Conservation (phyloP, 2,888 invertebrate genomes). For the Clostera curtula region DNA sequence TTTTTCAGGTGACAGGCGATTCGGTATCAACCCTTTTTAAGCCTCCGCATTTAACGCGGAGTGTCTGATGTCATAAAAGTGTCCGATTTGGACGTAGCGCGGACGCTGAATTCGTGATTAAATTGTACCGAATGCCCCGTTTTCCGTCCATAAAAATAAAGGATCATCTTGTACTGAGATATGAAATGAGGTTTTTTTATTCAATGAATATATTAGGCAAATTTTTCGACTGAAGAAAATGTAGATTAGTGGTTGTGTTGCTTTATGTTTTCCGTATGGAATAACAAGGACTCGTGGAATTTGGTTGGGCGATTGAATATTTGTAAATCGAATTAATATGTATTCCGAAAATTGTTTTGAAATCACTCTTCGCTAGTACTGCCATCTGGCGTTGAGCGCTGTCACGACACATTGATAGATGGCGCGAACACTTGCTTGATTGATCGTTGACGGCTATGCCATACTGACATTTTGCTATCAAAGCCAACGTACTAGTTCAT, state of each 20-base stretch:
- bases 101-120: conserved; percentile 64
- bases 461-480: conserved; percentile 30
- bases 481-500: conserved; percentile 9
- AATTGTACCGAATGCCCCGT: conserved; percentile 53
- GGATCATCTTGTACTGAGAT: conserved; percentile 38
- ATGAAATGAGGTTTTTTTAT: conserved; percentile 29
- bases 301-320: conserved; percentile 1
- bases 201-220: conserved; percentile 30
- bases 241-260: neutral
- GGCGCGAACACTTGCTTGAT: conserved; percentile 60
- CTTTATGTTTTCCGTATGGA: too few species aligned
- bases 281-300: too few species aligned
- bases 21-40: conserved; percentile 73
- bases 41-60: conserved; percentile 68
- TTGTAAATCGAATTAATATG: conserved; percentile 8
- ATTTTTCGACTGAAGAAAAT: conserved; percentile 13
- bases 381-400: conserved; percentile 59
- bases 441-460: conserved; percentile 60
- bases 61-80: conserved; percentile 73
- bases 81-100: conserved; percentile 67
- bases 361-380: conserved; percentile 55
- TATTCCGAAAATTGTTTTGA: conserved; percentile 58
- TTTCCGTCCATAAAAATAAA: conserved; percentile 47
- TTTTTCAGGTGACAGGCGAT: conserved; percentile 68
- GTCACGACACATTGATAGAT: conserved; percentile 67